A percentile compares a stretch with the other conserved stretches of the same genome.
Evolutionary conservation across 1,140 invertebrate genomes (phyloP).

Genomic region (Brachionus angularis): DNA sequence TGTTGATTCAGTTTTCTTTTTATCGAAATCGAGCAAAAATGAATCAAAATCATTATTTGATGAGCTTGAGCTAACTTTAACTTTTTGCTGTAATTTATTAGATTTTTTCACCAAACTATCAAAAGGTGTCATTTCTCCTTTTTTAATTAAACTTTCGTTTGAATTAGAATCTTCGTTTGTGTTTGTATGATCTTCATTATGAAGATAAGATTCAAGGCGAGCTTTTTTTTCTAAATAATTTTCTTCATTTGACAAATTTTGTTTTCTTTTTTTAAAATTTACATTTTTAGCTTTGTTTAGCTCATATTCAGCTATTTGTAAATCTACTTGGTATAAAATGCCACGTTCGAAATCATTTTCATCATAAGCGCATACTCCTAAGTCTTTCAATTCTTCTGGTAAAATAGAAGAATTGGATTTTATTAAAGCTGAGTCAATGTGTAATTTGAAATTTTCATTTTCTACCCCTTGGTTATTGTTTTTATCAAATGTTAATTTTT

Average conservation of each 20-base stretch:
- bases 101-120: background rate
- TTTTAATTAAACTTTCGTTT: conserved; percentile 12
- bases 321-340: conserved; percentile 25
- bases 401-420: conserved; percentile 18
- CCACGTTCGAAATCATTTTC: conserved; percentile 42
- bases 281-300: conserved; percentile 22
- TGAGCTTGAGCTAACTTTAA: background rate
- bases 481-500: too few relatives aligned
- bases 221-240: conserved; percentile 15
- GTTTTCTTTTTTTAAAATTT: background rate
- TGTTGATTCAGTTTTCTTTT: background rate
- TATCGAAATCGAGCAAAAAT: conserved; percentile 23
- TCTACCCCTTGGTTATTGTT: too few relatives aligned
- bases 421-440: conserved; percentile 19
- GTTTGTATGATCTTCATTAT: background rate
- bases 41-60: conserved; percentile 22
- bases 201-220: background rate
- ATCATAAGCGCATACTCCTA: conserved; percentile 13
- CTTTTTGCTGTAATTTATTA: background rate
- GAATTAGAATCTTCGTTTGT: background rate
- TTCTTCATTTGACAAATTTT: background rate
- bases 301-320: conserved; percentile 33
- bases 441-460: conserved; percentile 1
- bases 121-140: conserved; percentile 20
- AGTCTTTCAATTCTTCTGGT: conserved; percentile 2